Conservation (phyloP, 2,113 vertebrate species). For the Poeciliopsis prolifica region DNA sequence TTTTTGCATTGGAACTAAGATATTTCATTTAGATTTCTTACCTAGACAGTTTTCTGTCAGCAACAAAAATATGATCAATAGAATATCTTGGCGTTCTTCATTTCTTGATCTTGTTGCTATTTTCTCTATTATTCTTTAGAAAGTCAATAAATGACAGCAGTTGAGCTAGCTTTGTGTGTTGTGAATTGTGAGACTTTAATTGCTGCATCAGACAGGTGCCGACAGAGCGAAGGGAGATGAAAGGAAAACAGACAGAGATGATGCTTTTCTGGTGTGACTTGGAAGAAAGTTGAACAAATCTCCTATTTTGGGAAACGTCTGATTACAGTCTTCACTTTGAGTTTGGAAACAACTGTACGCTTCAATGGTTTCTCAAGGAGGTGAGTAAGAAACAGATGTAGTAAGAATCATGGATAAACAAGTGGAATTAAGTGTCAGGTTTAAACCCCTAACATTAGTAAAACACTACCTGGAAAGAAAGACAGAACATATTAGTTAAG, state of each 20-base stretch:
- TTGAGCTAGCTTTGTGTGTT: constrained; percentile 32
- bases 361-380: constrained; percentile 6
- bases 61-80: not conserved
- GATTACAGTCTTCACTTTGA: constrained; percentile 52
- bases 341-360: constrained; percentile 38
- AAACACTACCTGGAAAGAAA: too few relatives aligned
- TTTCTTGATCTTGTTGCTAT: not conserved
- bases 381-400: constrained; percentile 32
- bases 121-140: not conserved
- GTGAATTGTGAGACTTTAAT: constrained; percentile 38
- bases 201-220: constrained; percentile 27
- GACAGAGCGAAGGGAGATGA: constrained; percentile 33
- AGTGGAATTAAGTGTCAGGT: not conserved
- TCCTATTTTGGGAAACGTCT: constrained; percentile 50
- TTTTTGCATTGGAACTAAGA: not conserved
- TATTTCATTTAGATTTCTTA: not conserved
- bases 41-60: not conserved
- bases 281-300: constrained; percentile 62
- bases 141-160: constrained; percentile 18
- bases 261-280: constrained; percentile 17
- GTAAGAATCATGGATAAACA: not conserved
- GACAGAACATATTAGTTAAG: too few relatives aligned
- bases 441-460: too few relatives aligned
- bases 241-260: constrained; percentile 27
- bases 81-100: not conserved